Evolutionary conservation across 2,113 vertebrate genomes (phyloP).

Genomic region (Podarcis muralis): DNA sequence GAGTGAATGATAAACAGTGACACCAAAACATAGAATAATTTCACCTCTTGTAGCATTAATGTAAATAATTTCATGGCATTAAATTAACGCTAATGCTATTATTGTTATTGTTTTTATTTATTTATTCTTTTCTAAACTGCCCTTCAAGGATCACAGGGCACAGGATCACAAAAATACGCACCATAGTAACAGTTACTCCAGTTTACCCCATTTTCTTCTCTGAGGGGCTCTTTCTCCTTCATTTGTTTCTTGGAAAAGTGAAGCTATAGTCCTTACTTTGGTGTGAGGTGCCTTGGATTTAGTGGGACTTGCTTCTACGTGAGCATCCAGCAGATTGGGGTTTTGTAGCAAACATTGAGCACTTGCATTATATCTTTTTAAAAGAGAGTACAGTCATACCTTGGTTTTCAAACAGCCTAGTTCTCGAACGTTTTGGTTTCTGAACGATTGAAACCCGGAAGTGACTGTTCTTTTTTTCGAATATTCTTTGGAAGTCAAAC

Average conservation of each 20-base stretch:
- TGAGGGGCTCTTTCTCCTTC: not conserved
- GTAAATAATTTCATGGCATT: not conserved
- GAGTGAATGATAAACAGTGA: not conserved
- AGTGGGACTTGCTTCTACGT: not conserved
- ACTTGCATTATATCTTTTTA: not conserved
- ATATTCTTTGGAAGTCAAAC: no score
- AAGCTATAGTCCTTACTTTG: not conserved
- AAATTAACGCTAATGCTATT: not conserved
- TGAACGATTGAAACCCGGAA: no score
- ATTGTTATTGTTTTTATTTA: no score
- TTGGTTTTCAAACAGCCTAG: no score
- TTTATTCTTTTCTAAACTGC: no score
- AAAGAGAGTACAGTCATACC: no score
- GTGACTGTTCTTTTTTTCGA: no score
- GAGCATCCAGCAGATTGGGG: not conserved
- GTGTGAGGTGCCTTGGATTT: not conserved
- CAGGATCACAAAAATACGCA: no score
- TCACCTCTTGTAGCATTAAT: not conserved
- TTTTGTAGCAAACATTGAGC: not conserved
- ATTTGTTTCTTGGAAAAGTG: not conserved
- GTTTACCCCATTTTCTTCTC: not conserved
- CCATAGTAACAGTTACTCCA: not conserved
- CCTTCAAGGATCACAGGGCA: no score
- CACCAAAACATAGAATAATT: not conserved
- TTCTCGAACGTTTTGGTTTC: no score